Evolutionary conservation across 2,797 vertebrate genomes (phyloP).

Genomic region (Artibeus lituratus): DNA sequence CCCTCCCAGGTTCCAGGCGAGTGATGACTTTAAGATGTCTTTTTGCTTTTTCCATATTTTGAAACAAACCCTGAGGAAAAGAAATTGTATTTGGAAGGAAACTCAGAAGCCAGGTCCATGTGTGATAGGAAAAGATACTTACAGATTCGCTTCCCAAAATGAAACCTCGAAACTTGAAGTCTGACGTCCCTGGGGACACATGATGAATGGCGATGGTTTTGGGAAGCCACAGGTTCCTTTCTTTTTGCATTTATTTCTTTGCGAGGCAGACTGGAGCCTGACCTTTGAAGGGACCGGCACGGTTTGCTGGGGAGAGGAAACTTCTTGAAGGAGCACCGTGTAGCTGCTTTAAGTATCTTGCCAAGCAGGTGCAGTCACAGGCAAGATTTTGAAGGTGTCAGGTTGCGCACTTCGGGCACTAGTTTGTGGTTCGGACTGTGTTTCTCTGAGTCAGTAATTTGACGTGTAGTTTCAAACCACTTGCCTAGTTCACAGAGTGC

Average conservation of each 20-base stretch:
- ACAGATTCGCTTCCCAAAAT: conserved; percentile 62
- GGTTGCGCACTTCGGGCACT: not conserved
- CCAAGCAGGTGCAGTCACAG: not conserved
- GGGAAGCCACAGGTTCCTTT: not conserved
- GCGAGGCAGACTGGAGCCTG: conserved; percentile 6
- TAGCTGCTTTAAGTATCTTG: not conserved
- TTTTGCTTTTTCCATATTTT: conserved; percentile 52
- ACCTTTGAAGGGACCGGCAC: conserved; percentile 34
- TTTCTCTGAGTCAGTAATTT: conserved; percentile 51
- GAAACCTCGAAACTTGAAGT: conserved; percentile 36
- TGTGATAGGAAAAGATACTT: conserved; percentile 59
- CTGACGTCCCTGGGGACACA: conserved; percentile 30
- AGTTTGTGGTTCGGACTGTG: conserved; percentile 41
- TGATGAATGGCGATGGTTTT: conserved; percentile 53
- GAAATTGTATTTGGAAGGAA: conserved; percentile 37
- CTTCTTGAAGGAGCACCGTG: not conserved
- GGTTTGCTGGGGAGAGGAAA: not conserved
- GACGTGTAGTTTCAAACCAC: conserved; percentile 39
- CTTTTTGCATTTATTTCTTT: conserved; percentile 53
- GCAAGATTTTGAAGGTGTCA: not conserved
- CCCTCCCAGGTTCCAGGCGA: conserved; percentile 3
- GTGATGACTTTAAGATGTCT: conserved; percentile 35
- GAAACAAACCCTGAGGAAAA: conserved; percentile 27
- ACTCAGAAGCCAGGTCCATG: not conserved
- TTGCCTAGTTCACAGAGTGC: conserved; percentile 37